Evolutionary conservation across 2,113 vertebrate species (phyloP).

Genomic region (Epinephelus fuscoguttatus): DNA sequence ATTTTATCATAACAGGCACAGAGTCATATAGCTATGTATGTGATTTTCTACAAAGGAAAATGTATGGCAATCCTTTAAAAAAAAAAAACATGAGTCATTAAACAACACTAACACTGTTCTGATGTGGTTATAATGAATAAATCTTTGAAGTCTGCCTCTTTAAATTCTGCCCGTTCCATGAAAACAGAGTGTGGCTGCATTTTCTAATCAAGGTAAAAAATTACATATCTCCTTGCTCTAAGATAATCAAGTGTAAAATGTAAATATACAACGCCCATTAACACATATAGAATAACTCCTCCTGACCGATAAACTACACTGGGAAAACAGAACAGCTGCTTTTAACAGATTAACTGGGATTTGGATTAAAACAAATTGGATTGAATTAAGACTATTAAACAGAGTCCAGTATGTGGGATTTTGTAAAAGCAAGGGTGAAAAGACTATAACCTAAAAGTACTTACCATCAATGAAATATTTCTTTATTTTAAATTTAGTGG

Average conservation of each 20-base stretch:
- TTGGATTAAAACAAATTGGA: constrained; percentile 4
- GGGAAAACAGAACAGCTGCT: background rate
- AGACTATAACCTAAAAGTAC: background rate
- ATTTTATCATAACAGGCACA: background rate
- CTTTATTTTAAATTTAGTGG: background rate
- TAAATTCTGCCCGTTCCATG: background rate
- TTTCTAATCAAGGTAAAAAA: background rate
- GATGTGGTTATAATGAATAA: background rate
- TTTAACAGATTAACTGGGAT: constrained; percentile 10
- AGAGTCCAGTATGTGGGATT: background rate
- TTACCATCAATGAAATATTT: background rate
- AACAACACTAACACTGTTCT: background rate
- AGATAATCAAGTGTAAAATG: background rate
- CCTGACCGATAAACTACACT: too few species aligned
- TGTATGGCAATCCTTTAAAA: background rate
- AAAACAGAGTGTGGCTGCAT: background rate
- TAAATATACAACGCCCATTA: background rate
- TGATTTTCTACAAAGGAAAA: too few species aligned
- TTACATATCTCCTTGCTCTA: background rate
- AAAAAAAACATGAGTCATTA: background rate
- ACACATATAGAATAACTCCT: background rate
- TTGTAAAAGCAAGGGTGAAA: background rate
- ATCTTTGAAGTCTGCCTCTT: background rate
- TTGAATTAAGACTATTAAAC: background rate
- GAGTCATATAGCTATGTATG: too few species aligned